phyloP scores from a whole-genome alignment of 2,888 invertebrate species.

The Alviniconcha strummeri region DNA sequence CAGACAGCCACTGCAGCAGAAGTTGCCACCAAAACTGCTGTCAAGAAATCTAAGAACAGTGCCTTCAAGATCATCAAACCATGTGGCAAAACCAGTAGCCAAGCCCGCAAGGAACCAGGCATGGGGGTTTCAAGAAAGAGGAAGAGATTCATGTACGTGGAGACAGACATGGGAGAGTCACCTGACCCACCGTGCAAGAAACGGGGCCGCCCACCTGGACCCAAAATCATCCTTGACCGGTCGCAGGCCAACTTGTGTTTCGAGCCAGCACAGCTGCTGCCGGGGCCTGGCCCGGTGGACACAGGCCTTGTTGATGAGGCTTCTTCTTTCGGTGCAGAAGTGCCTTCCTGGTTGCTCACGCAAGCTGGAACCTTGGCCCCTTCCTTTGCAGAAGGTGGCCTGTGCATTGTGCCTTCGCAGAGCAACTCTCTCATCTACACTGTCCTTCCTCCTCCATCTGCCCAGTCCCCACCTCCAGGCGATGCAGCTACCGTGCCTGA shows the following conservation, averaged over 20 bases:
- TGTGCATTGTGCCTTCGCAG: background rate
- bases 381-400: too few species aligned
- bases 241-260: constrained; percentile 30
- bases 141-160: constrained; percentile 29
- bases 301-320: background rate
- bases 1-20: background rate
- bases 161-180: constrained; percentile 12
- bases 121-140: constrained; percentile 8
- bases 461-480: background rate
- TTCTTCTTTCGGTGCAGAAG: background rate
- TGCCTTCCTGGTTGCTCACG: background rate
- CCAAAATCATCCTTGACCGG: constrained; percentile 30
- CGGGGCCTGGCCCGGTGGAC: background rate
- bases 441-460: background rate
- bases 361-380: background rate
- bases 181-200: constrained; percentile 21
- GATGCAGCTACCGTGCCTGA: background rate
- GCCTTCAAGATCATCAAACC: constrained; percentile 28
- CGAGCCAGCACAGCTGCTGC: background rate
- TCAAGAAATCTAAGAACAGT: background rate
- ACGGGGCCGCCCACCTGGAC: constrained; percentile 25
- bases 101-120: background rate
- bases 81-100: background rate
- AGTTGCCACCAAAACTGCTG: background rate
- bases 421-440: too few species aligned